Conservation (phyloP, 2,888 invertebrate genomes). For the Ceraclea dissimilis region DNA sequence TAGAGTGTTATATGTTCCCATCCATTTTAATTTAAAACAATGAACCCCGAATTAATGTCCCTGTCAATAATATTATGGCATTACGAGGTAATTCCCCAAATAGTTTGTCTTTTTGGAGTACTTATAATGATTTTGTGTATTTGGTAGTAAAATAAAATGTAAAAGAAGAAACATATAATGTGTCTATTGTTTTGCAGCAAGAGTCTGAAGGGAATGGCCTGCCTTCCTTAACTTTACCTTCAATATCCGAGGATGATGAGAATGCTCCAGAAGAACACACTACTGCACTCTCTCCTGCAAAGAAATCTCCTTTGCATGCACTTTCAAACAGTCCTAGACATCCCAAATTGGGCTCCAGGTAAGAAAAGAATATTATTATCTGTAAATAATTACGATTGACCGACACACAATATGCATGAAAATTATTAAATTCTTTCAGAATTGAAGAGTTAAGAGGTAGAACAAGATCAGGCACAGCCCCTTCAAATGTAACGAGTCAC, state of each 20-base stretch:
- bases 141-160: too few relatives aligned
- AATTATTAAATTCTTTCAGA: slow-evolving; percentile 21
- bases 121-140: too few relatives aligned
- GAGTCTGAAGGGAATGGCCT: slow-evolving; percentile 71
- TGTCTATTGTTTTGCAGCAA: slow-evolving; percentile 40
- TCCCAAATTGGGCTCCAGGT: slow-evolving; percentile 51
- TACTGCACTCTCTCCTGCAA: slow-evolving; percentile 57
- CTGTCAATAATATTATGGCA: too few relatives aligned
- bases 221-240: slow-evolving; percentile 78
- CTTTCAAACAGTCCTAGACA: slow-evolving; percentile 59
- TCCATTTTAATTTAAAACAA: too few relatives aligned
- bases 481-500: slow-evolving; percentile 32
- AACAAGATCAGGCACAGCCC: slow-evolving; percentile 9
- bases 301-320: slow-evolving; percentile 46
- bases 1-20: too few relatives aligned
- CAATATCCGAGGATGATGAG: slow-evolving; percentile 93
- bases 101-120: too few relatives aligned
- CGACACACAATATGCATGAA: too few relatives aligned
- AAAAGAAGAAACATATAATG: too few relatives aligned
- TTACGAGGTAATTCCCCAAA: too few relatives aligned
- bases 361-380: not conserved
- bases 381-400: too few relatives aligned
- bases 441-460: slow-evolving; percentile 28
- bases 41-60: too few relatives aligned
- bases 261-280: slow-evolving; percentile 66